phyloP scores from a whole-genome alignment of 2,113 vertebrate genomes.

The Myotis yumanensis region DNA sequence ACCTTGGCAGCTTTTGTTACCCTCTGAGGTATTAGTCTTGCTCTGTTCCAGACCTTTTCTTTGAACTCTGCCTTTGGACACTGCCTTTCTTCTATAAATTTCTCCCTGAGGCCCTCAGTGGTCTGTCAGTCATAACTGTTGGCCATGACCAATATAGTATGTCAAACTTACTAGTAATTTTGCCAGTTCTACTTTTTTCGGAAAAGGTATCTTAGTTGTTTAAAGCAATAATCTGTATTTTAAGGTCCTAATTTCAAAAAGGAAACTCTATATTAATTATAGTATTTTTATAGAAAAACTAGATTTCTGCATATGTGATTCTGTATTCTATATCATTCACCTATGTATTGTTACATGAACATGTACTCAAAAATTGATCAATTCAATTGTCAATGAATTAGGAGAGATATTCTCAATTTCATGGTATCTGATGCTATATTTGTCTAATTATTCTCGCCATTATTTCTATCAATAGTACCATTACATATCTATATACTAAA shows the following conservation, averaged over 20 bases:
- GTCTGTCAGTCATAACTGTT: constrained; percentile 69
- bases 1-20: constrained; percentile 59
- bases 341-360: background rate
- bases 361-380: background rate
- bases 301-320: background rate
- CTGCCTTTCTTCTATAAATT: constrained; percentile 53
- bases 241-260: background rate
- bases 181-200: background rate
- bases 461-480: background rate
- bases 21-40: constrained; percentile 62
- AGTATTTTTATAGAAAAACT: background rate
- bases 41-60: constrained; percentile 62
- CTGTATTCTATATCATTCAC: background rate
- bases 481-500: background rate
- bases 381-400: background rate
- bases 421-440: background rate
- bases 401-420: background rate
- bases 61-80: constrained; percentile 73
- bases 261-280: background rate
- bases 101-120: constrained; percentile 34
- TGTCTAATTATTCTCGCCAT: background rate
- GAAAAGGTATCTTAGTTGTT: background rate
- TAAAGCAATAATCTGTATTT: background rate
- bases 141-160: background rate
- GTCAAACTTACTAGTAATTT: constrained; percentile 48